phyloP scores from a whole-genome alignment of 2,888 invertebrate species.

The Catocala fraxini region DNA sequence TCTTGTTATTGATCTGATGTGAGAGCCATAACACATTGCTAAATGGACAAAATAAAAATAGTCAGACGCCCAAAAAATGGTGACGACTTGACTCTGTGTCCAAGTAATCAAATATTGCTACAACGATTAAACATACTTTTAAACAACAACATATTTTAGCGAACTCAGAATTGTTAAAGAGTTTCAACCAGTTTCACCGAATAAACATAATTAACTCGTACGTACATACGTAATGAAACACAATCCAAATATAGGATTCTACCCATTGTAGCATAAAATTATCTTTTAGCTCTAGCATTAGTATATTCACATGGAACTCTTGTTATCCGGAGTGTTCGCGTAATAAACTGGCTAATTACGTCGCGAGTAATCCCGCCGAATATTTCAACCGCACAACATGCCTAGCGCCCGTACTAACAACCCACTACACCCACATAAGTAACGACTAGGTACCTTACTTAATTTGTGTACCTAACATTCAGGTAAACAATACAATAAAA shows the following conservation, averaged over 20 bases:
- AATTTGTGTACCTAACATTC: not conserved
- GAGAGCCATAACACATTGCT: no score
- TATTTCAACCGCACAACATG: conserved; percentile 9
- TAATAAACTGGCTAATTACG: conserved; percentile 18
- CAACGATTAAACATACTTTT: no score
- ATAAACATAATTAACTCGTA: not conserved
- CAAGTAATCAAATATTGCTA: no score
- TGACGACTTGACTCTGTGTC: no score
- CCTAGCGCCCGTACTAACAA: not conserved
- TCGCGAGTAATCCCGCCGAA: conserved; percentile 8
- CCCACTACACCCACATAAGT: not conserved
- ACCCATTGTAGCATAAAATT: conserved; percentile 14
- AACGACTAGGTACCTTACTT: not conserved
- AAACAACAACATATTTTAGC: no score
- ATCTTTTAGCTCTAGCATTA: conserved; percentile 19
- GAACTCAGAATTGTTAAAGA: no score
- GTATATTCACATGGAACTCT: conserved; percentile 28
- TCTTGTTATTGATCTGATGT: no score
- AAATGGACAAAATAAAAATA: no score
- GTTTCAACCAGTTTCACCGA: no score
- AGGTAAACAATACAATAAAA: conserved; percentile 25
- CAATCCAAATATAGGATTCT: conserved; percentile 1
- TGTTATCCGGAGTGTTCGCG: conserved; percentile 39
- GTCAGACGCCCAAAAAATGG: no score
- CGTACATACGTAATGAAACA: conserved; percentile 6